Evolutionary conservation across 2,888 invertebrate genomes (phyloP).

Genomic region (Folsomia candida): DNA sequence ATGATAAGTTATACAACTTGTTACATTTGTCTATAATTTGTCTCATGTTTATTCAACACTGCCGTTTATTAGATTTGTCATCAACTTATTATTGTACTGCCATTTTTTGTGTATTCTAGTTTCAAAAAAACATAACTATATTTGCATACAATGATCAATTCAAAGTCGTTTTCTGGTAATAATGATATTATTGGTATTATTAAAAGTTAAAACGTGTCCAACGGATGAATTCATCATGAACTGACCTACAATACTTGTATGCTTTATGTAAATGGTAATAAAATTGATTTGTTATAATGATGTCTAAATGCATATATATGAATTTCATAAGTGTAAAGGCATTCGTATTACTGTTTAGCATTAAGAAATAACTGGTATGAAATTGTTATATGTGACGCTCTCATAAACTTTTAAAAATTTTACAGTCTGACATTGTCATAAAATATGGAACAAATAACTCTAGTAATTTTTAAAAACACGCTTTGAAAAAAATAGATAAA

Average conservation of each 20-base stretch:
- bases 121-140: too few species aligned
- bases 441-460: too few species aligned
- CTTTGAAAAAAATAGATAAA: too few species aligned
- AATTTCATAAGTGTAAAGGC: neutral
- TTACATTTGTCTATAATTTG: too few species aligned
- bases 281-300: neutral
- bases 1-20: too few species aligned
- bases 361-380: too few species aligned
- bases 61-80: neutral
- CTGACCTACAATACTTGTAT: conserved; percentile 1
- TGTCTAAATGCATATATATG: too few species aligned
- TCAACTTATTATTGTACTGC: neutral
- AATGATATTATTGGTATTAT: neutral
- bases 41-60: neutral
- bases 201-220: neutral
- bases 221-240: neutral
- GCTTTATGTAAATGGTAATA: neutral
- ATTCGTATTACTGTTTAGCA: too few species aligned
- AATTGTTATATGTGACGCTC: too few species aligned
- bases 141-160: neutral
- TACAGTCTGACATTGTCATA: too few species aligned
- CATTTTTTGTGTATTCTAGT: neutral
- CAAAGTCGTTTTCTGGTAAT: neutral
- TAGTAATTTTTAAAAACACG: too few species aligned
- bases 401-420: too few species aligned